Evolutionary conservation across 2,797 vertebrate species (phyloP).

Genomic region (Argya squamiceps): DNA sequence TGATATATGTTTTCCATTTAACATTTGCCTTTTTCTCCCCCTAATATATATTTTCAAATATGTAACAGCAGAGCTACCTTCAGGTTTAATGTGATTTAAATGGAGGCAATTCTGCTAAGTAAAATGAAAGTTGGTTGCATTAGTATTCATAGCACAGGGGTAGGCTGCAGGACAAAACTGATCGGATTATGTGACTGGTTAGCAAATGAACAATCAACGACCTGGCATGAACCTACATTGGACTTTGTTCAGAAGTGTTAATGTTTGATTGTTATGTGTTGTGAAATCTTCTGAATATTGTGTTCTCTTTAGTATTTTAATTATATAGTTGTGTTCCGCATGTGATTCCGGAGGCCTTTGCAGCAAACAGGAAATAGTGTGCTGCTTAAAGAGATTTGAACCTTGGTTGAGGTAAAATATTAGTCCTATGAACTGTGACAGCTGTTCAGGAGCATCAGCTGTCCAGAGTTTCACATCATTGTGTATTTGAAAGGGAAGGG

Average conservation of each 20-base stretch:
- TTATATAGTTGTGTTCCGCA: background rate
- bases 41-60: background rate
- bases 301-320: background rate
- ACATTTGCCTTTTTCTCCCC: background rate
- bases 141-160: background rate
- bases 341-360: background rate
- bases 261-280: background rate
- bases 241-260: conserved; percentile 43
- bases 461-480: background rate
- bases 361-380: background rate
- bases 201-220: background rate
- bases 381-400: background rate
- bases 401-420: background rate
- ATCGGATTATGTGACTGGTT: background rate
- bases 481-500: background rate
- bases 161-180: background rate
- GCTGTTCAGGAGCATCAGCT: background rate
- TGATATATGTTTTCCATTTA: background rate
- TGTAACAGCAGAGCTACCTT: background rate
- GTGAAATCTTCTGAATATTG: background rate
- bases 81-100: background rate
- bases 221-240: background rate
- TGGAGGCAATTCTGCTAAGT: background rate
- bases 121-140: background rate
- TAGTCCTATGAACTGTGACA: background rate